Conservation (phyloP, 2,888 invertebrate species). For the Lepidonotus clava region DNA sequence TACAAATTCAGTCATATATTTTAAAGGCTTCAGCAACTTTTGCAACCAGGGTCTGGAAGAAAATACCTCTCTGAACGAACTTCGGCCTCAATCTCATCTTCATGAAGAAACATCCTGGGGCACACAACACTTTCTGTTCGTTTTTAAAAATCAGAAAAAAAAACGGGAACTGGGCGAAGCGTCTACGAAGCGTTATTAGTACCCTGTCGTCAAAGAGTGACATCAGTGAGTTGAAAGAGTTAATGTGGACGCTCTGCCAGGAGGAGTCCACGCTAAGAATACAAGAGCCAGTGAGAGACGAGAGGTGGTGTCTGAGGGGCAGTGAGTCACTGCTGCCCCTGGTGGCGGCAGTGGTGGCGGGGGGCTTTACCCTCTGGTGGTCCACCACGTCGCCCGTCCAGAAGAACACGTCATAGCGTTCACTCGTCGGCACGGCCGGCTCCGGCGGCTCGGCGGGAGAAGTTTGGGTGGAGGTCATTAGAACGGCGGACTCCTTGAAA, state of each 20-base stretch:
- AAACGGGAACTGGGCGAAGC: not conserved
- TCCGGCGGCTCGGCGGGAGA: not conserved
- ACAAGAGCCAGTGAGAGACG: conserved; percentile 44
- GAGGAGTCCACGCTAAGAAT: conserved; percentile 5
- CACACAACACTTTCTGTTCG: not conserved
- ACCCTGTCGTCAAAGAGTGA: conserved; percentile 37
- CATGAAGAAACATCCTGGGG: not conserved
- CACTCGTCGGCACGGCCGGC: not conserved
- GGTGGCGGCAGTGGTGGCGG: not conserved
- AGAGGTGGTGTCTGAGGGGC: conserved; percentile 20
- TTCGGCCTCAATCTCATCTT: no score
- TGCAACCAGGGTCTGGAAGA: no score
- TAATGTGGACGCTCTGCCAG: not conserved
- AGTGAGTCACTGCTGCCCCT: not conserved
- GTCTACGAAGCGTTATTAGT: conserved; percentile 9
- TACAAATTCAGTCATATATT: no score
- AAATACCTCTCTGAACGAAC: no score
- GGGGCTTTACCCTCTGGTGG: conserved; percentile 24
- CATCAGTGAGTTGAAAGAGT: conserved; percentile 37
- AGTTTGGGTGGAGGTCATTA: conserved; percentile 36
- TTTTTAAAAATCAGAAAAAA: not conserved
- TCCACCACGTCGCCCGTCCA: conserved; percentile 46
- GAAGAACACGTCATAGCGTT: conserved; percentile 48
- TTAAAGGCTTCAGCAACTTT: no score
- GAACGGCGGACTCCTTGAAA: conserved; percentile 41